Base-by-base conservation (phyloP, 2,797 vertebrate genomes). In the Hypotaenidia philippensis region DNA sequence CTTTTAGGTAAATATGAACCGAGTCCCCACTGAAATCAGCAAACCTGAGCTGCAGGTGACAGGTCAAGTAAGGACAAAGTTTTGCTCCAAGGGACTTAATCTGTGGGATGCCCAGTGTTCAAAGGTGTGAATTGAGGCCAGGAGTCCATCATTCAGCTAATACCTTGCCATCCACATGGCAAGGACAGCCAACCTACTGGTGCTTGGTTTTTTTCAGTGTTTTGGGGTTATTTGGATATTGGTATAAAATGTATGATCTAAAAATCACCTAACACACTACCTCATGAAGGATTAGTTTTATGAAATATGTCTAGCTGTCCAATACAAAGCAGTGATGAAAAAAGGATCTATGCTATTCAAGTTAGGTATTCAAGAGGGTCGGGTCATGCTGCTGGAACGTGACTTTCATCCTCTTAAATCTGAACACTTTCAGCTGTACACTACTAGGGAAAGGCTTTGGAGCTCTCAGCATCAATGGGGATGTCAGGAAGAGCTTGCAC, bases 91-190 rank as follows among this genome's bases (percentile, higher is more conserved):
- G 15, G 21, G 50, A 71, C 60, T 68, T 82, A 31, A 41, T 29
- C 49, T 49, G 23, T 57, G 32, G 31, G 10, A 59, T 76, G 31
- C 44, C 12, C 47, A 57, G 6, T 61, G 27, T 10, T 80, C 27
- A 57, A 47, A 81, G 65, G 22, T 63, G 50, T 68, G 22, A 72
- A 40, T 76, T 83, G 1, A 4, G 60, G 31, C 40, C 0, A 0
- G 6, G 16, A 75, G 5, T 41, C 13, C 57, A 12, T 78, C 29
- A 29, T 74, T 60, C 71, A 52, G 60, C 55, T 63, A 50, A 93
- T 47, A 21, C 45, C 45, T 47, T 47, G 45, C 45, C 41, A 38
- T 40, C 31, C 69, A 61, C 26, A 25, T 41, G 57, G 29, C 34
- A 61, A 68, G 31, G 50, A 59, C 40, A 83, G 38, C 38, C 45